These are phyloP conservation scores for Drosophila subpulchrella DNA, from an alignment of 1,140 invertebrate genomes.

Conservation along the genomic window DNA sequence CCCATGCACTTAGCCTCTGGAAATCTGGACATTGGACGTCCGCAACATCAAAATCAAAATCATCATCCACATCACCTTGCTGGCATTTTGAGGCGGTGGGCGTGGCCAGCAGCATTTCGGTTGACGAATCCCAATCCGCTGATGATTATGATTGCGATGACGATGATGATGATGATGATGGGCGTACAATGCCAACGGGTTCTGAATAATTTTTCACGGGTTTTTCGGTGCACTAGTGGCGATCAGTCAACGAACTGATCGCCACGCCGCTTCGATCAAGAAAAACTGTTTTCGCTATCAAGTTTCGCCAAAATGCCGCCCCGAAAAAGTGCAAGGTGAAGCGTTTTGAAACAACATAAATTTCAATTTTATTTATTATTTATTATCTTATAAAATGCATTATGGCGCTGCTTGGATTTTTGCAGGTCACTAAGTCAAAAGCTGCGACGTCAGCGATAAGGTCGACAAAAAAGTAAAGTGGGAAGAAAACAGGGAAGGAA, in stretches of 20 bases:
- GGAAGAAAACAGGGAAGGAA: background rate
- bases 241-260: constrained; percentile 65
- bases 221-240: constrained; percentile 7
- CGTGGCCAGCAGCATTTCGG: constrained; percentile 52
- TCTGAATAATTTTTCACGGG: constrained; percentile 20
- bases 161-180: constrained; percentile 10
- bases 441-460: constrained; percentile 38
- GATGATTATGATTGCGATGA: constrained; percentile 10
- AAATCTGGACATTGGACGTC: background rate
- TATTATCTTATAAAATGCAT: constrained; percentile 45
- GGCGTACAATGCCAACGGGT: constrained; percentile 66
- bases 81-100: constrained; percentile 55
- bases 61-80: constrained; percentile 44
- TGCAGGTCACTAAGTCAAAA: constrained; percentile 46
- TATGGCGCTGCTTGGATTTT: constrained; percentile 31
- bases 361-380: constrained; percentile 51
- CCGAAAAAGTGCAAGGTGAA: constrained; percentile 70
- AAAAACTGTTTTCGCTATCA: constrained; percentile 34
- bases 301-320: constrained; percentile 21
- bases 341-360: constrained; percentile 55
- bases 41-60: background rate
- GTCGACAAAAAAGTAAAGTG: constrained; percentile 9
- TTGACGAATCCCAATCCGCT: constrained; percentile 21
- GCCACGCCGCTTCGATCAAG: constrained; percentile 19
- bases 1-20: constrained; percentile 36